Base-by-base conservation (phyloP, 2,888 invertebrate species). In the Scaptomyza caliginosa region DNA sequence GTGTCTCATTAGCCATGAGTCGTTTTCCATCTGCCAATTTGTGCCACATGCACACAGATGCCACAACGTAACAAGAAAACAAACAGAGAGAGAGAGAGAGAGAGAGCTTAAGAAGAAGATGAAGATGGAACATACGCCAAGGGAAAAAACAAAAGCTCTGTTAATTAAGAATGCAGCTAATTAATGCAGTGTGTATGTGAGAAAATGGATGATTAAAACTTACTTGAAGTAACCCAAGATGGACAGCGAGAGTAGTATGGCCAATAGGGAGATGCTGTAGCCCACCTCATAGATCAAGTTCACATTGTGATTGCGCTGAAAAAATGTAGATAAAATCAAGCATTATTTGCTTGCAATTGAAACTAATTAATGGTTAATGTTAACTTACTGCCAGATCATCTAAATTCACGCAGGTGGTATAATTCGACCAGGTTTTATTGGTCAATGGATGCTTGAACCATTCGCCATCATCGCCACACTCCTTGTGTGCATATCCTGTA, bases 221-320 rank as follows among this genome's bases (percentile, higher is more conserved):
- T 92, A 98, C 97, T 95, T 95, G 93, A 98, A 97, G 91, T 96
- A 96, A 82, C 94, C 93, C 74, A 98, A 94, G 78, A 98, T 96
- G 74, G 93, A 94, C 67, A 98, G 93, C 1, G 98, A 97, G 43
- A 96, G 90, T 59, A 97, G 91, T 65, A 98, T 94, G 74, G 97
- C 97, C 67, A 97, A 93, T 65, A 98, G 92, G 11, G 98, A 98
- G 88, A 97, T 93, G 89, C 94, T 93, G 92, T 98, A 98, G 77
- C 98, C 98, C 26, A 94, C 93, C 90, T 96, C 95, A 92, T 97
- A 96, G 82, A 97, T 94, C 51, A 94, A 93, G 89, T 95, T 95
- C 78, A 97, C 94, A 63, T 93, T 93, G 82, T 94, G 93, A 74
- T 94, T 93, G 92, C 94, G 94, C 96, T 96, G 93, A n/a, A 24